Evolutionary conservation across 1,140 invertebrate species (phyloP).

Genomic region (Drosophila littoralis): DNA sequence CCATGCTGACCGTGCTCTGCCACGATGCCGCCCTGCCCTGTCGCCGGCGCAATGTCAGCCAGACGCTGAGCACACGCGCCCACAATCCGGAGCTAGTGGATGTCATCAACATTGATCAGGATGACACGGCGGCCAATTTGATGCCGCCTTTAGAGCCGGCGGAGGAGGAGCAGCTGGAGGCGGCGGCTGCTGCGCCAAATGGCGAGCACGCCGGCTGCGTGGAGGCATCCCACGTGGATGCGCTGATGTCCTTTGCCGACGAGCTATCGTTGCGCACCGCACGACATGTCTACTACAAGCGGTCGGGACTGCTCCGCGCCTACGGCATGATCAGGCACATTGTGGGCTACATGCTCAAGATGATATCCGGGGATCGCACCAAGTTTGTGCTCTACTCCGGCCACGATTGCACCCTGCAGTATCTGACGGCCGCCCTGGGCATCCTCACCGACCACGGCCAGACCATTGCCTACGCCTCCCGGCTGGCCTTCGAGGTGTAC

Average conservation of each 20-base stretch:
- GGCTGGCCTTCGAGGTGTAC: slow-evolving; percentile 94
- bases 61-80: slow-evolving; percentile 41
- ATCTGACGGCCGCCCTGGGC: slow-evolving; percentile 91
- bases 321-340: slow-evolving; percentile 92
- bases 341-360: slow-evolving; percentile 91
- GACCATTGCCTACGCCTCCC: slow-evolving; percentile 90
- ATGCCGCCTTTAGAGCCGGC: background rate
- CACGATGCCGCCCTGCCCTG: slow-evolving; percentile 92
- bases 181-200: slow-evolving; percentile 2
- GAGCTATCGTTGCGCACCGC: slow-evolving; percentile 89
- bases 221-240: slow-evolving; percentile 87
- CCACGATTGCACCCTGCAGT: slow-evolving; percentile 95
- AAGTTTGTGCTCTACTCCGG: slow-evolving; percentile 95
- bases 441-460: slow-evolving; percentile 85
- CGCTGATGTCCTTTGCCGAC: slow-evolving; percentile 90
- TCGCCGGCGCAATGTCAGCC: slow-evolving; percentile 60
- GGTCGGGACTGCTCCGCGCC: slow-evolving; percentile 89
- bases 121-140: slow-evolving; percentile 59
- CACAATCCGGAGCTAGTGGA: slow-evolving; percentile 67
- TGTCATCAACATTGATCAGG: slow-evolving; percentile 84
- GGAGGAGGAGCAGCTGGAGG: slow-evolving; percentile 15
- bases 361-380: slow-evolving; percentile 91
- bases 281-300: slow-evolving; percentile 87
- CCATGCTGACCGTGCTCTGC: slow-evolving; percentile 92
- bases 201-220: slow-evolving; percentile 63